Evolutionary conservation across 2,888 invertebrate genomes (phyloP).

Genomic region (Cenopis cana): DNA sequence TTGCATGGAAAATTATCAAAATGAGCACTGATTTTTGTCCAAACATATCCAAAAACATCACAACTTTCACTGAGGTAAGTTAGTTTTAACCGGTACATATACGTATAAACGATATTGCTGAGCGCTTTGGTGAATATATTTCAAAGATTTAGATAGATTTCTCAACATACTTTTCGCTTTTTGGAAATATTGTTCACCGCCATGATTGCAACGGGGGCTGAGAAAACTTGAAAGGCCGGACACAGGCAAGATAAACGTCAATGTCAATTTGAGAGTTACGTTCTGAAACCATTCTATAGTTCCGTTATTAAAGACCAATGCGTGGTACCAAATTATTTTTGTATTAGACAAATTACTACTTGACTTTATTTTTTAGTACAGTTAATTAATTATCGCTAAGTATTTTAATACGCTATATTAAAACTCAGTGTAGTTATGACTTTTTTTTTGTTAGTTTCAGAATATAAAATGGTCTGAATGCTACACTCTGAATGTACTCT

Average conservation of each 20-base stretch:
- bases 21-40: conserved; percentile 46
- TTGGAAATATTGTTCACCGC: conserved; percentile 82
- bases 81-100: conserved; percentile 47
- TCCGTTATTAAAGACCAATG: background rate
- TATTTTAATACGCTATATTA: background rate
- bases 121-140: conserved; percentile 57
- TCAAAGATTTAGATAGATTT: conserved; percentile 54
- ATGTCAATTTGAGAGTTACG: conserved; percentile 56
- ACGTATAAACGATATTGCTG: conserved; percentile 44
- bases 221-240: conserved; percentile 68
- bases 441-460: too few species aligned
- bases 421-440: too few species aligned
- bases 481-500: background rate
- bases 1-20: conserved; percentile 38
- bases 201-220: conserved; percentile 79
- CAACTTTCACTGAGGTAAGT: conserved; percentile 60
- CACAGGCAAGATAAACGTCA: conserved; percentile 61
- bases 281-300: conserved; percentile 27
- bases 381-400: background rate
- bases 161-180: conserved; percentile 82
- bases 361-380: background rate
- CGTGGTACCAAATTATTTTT: background rate
- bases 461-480: background rate
- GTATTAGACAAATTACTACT: background rate
- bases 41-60: conserved; percentile 74